Evolutionary conservation across 2,113 vertebrate genomes (phyloP).

Genomic region (Coracopsis vasa): DNA sequence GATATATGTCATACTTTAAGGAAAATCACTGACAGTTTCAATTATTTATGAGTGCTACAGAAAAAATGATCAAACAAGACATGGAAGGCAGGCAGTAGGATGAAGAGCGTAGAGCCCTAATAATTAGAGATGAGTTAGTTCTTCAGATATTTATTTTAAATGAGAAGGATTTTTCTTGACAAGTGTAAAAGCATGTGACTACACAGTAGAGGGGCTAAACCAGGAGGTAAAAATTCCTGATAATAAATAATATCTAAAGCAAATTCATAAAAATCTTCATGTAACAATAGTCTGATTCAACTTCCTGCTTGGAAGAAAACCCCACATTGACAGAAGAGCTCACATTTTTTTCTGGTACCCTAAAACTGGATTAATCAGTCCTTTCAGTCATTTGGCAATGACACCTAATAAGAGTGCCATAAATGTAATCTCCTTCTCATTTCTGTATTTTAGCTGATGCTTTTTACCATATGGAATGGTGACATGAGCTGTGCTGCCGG

Average conservation of each 20-base stretch:
- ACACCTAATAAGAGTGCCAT: neutral
- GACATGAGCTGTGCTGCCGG: neutral
- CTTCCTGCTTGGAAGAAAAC: neutral
- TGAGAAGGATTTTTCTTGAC: neutral
- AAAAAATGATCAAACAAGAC: neutral
- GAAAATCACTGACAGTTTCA: constrained; percentile 15
- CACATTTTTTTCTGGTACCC: neutral
- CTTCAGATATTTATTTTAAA: neutral
- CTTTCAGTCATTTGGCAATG: neutral
- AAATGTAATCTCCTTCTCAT: neutral
- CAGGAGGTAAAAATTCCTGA: neutral
- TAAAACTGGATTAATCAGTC: neutral
- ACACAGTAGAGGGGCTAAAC: neutral
- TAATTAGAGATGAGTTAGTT: neutral
- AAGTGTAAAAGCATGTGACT: neutral
- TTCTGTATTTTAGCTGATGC: neutral
- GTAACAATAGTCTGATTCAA: neutral
- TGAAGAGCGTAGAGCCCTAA: neutral
- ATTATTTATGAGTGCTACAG: constrained; percentile 22
- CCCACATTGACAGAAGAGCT: neutral
- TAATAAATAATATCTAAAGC: neutral
- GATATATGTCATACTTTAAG: neutral
- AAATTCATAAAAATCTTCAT: neutral
- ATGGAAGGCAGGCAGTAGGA: neutral
- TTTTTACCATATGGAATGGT: neutral